Conservation (phyloP, 2,797 vertebrate species). For the Picus viridis region DNA sequence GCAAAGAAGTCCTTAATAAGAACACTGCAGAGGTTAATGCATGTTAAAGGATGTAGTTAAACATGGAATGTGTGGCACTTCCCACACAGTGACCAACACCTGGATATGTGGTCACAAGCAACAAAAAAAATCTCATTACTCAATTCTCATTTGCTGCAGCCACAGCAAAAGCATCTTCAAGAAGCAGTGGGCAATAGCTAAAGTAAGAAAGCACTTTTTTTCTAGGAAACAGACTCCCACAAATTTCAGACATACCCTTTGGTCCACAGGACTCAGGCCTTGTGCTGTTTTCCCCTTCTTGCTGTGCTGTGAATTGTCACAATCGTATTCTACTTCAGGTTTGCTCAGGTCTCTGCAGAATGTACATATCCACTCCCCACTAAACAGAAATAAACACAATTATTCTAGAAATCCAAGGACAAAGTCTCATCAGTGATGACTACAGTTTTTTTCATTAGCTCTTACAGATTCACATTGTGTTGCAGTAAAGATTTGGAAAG, state of each 20-base stretch:
- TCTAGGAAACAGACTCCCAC: background rate
- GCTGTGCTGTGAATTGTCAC: conserved; percentile 88
- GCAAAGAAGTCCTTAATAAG: background rate
- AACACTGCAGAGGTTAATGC: background rate
- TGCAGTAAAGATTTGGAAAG: background rate
- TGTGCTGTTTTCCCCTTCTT: conserved; percentile 87
- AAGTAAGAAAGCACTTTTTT: background rate
- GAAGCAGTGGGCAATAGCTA: background rate
- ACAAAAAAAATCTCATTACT: background rate
- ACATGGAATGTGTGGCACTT: background rate
- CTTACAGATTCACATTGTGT: background rate
- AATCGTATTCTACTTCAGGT: conserved; percentile 97
- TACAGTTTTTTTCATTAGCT: background rate
- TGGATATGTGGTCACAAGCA: background rate
- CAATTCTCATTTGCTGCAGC: background rate
- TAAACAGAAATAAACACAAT: conserved; percentile 67
- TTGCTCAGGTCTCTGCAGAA: conserved; percentile 92
- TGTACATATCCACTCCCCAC: conserved; percentile 98
- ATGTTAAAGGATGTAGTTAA: background rate
- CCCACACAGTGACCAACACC: background rate
- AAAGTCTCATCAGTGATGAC: background rate
- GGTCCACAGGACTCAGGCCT: conserved; percentile 89
- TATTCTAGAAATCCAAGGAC: conserved; percentile 12
- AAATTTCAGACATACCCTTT: conserved; percentile 83
- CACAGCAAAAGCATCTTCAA: background rate